Evolutionary conservation across 2,888 invertebrate genomes (phyloP), one percentile per base, ranked within the genome.

Genomic region (Beris chalybata): DNA sequence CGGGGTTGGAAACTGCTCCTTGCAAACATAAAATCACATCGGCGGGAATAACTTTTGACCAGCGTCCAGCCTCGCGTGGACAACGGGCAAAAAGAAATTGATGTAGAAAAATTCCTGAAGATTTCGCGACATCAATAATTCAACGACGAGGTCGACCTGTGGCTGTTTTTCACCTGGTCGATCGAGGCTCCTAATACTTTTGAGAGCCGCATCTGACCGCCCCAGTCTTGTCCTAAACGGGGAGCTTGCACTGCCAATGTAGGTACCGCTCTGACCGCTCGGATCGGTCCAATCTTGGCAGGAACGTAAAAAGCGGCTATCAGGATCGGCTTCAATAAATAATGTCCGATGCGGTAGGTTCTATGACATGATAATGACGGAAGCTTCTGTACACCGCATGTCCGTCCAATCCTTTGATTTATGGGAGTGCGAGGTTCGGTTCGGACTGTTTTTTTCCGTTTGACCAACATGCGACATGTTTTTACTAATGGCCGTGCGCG

Each of bases 311-410:
- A 61, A 61, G 50, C 43, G 61, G 61, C 50, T 50, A 61, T 61
- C 66, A 67, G 66, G 69, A 67, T 64, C 64, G 69, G 32, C 48
- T 70, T 69, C 68, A 66, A 71, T 70, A 69, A 69, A 22, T 22
- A 22, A 71, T 69, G 69, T 66, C 69, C 71, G 68, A 71, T 71
- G 71, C 71, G 71, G 71, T 71, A 71, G 71, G 71, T 71, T 71
- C 69, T 69, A 69, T 70, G 66, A 71, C 70, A 70, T 71, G 68
- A 70, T 68, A 71, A 70, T 71, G 71, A 71, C 69, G 69, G 70
- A 70, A 66, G 63, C 67, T 66, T 66, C 67, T 53, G 61, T n/a
- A 47, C 50, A 32, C 32, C 32, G 61, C 43, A 22, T 64, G 56
- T 50, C 64, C 54, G 54, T 55, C 45, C 56, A 64, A 48, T 48